These are phyloP conservation scores for Lates japonicus DNA, from an alignment of 2,797 vertebrate species.

Conservation along the genomic window DNA sequence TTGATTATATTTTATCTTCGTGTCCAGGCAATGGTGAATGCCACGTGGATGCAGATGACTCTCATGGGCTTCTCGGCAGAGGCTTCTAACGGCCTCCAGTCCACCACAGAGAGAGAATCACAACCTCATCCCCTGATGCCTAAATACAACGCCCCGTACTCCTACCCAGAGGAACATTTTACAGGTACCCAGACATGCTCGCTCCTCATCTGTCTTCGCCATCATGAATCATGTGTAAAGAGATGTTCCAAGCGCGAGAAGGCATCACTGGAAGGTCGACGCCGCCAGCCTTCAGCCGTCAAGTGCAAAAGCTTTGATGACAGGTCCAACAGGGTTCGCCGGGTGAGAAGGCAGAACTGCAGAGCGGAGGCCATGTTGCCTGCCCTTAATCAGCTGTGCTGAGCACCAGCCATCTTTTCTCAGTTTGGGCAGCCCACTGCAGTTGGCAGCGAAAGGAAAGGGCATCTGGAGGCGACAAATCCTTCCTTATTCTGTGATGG, in stretches of 20 bases:
- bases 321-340: conserved; percentile 38
- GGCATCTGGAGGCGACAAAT: conserved; percentile 14
- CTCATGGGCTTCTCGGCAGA: conserved; percentile 93
- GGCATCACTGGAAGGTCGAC: conserved; percentile 90
- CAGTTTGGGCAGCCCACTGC: conserved; percentile 8
- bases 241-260: conserved; percentile 90
- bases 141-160: conserved; percentile 92
- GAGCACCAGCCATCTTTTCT: conserved; percentile 13
- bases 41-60: conserved; percentile 98
- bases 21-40: conserved; percentile 93
- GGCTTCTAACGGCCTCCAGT: conserved; percentile 91
- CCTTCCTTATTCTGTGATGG: no score
- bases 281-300: conserved; percentile 39
- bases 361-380: conserved; percentile 20
- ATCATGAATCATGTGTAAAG: conserved; percentile 90
- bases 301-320: conserved; percentile 21
- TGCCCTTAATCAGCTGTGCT: background rate
- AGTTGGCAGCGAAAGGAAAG: conserved; percentile 20
- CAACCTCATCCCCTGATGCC: conserved; percentile 96
- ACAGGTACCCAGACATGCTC: no score
- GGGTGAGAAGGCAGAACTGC: conserved; percentile 4
- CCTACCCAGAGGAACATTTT: conserved; percentile 97
- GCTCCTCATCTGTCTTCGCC: conserved; percentile 97
- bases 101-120: conserved; percentile 97
- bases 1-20: background rate